Evolutionary conservation across 2,797 vertebrate genomes (phyloP).

Genomic region (Bufotes viridis): DNA sequence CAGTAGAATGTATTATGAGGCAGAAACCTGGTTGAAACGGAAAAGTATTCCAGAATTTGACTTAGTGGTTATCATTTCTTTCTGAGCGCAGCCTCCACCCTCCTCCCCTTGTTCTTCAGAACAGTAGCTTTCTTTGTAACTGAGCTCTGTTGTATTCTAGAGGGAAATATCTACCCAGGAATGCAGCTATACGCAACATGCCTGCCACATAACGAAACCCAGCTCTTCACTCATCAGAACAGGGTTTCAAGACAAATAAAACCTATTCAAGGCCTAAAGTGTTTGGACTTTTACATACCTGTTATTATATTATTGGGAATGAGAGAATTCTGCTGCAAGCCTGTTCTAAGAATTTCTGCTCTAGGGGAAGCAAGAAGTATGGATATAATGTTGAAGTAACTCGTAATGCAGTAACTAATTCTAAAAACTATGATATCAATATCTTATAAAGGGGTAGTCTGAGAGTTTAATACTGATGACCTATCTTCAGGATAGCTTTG

Average conservation of each 20-base stretch:
- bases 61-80: constrained; percentile 54
- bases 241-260: not conserved
- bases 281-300: not conserved
- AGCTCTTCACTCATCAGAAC: not conserved
- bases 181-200: constrained; percentile 69
- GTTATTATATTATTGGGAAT: not conserved
- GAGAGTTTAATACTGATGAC: too few relatives aligned
- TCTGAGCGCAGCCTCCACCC: constrained; percentile 44
- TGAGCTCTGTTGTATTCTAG: constrained; percentile 69
- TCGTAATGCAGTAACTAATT: not conserved
- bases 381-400: not conserved
- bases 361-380: not conserved
- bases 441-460: not conserved
- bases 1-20: not conserved
- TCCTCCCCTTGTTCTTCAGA: constrained; percentile 59
- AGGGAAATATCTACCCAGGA: constrained; percentile 72
- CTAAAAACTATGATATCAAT: not conserved
- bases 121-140: constrained; percentile 70
- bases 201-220: constrained; percentile 59
- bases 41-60: constrained; percentile 6
- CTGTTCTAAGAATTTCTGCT: not conserved
- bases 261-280: not conserved
- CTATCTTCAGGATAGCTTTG: too few relatives aligned
- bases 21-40: not conserved
- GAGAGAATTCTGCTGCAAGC: not conserved